A percentile compares a stretch with the other conserved stretches of the same genome.
phyloP scores from a whole-genome alignment of 1,140 invertebrate genomes.

The Saccostrea cuccullata region DNA sequence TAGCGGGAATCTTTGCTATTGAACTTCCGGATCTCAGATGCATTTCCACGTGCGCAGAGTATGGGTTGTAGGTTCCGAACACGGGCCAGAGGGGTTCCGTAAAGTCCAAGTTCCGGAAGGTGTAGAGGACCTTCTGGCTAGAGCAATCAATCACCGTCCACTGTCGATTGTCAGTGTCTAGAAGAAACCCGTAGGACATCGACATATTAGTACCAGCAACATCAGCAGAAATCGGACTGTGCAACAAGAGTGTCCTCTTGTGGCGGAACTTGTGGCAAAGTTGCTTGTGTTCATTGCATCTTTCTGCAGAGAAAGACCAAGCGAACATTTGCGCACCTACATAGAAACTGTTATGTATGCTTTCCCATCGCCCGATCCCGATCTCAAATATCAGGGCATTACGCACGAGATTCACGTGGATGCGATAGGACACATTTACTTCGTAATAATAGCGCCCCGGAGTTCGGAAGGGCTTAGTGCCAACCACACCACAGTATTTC shows the following conservation, averaged over 20 bases:
- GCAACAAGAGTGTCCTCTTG: constrained; percentile 53
- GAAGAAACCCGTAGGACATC: constrained; percentile 59
- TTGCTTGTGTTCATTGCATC: constrained; percentile 62
- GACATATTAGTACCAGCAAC: constrained; percentile 56
- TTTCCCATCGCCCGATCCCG: constrained; percentile 57
- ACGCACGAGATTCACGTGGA: constrained; percentile 59
- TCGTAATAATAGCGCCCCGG: constrained; percentile 60
- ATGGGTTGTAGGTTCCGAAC: constrained; percentile 63
- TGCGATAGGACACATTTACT: constrained; percentile 58
- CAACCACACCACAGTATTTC: constrained; percentile 61
- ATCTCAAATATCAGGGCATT: constrained; percentile 63
- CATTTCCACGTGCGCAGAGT: constrained; percentile 61
- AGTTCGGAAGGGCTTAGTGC: constrained; percentile 53
- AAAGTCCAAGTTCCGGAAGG: constrained; percentile 56
- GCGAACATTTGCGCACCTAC: constrained; percentile 60
- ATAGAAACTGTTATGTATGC: constrained; percentile 60
- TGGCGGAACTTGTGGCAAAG: constrained; percentile 63
- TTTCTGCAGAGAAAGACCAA: constrained; percentile 61
- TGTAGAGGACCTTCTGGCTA: constrained; percentile 53
- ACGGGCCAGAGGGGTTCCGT: constrained; percentile 61
- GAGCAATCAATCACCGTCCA: constrained; percentile 59
- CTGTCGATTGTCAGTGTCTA: constrained; percentile 59
- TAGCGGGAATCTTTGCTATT: constrained; percentile 54
- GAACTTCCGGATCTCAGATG: constrained; percentile 59
- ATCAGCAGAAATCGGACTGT: constrained; percentile 57